Evolutionary conservation across 1,140 invertebrate genomes (phyloP), one percentile per base, ranked within the genome.

Genomic region (Meteorus sp.): DNA sequence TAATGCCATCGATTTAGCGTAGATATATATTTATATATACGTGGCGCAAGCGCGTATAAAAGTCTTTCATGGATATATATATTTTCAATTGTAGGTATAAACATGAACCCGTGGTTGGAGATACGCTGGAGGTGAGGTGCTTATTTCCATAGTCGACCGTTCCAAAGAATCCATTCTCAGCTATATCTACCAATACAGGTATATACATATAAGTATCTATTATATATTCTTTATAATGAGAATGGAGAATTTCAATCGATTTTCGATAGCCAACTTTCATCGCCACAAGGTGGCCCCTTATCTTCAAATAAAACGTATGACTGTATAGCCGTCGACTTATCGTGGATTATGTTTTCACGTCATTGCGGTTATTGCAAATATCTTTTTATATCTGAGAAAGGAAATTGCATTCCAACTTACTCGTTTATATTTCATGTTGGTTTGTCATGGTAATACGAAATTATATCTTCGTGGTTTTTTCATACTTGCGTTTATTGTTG

Each of bases 201-300:
- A 2, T 54, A 15, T 37, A 15, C 7, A 19, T 23, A 41, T 48
- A 13, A 33, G 27, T 54, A 19, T 13, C 29, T 33, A 15, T 13
- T 41, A 6, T 54, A 22, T 2, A 56, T 31, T 31, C 23, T 45
- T 60, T 47, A n/a, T 7, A 23, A 11, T 17, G 20, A 22, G 9
- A 54, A 29, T 44, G 15, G 25, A 39, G 37, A 37, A 39, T 53
- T 59, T 55, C 51, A 60, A 60, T 60, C 58, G 58, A 54, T 60
- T 47, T 53, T 54, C 58, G 51, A 60, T 60, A 47, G 44, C n/a
- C 29, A 22, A 53, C 25, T 31, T 52, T 45, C 45, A 59, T 59
- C 57, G 57, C 4, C 19, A 15, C 41, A 29, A 56, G 27, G 9
- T 17, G 15, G 3, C 5, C n/a, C 13, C 20, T 25, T 29, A 47